Evolutionary conservation across 1,140 invertebrate species (phyloP).

Genomic region (Musca domestica): DNA sequence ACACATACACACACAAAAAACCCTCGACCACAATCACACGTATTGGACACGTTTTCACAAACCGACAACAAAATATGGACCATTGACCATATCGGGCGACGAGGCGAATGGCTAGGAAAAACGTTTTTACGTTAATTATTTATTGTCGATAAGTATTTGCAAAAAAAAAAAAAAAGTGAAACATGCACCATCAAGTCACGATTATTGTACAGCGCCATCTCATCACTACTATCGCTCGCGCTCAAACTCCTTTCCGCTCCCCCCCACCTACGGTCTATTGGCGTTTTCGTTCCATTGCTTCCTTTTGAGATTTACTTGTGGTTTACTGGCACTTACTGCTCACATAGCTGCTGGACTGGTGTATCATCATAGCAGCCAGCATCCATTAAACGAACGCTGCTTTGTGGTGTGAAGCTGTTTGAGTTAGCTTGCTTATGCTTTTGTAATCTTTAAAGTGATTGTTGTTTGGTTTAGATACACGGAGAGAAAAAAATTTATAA

Average conservation of each 20-base stretch:
- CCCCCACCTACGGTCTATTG: no score
- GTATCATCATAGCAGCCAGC: no score
- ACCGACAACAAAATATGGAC: no score
- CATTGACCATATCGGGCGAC: no score
- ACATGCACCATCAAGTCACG: conserved; percentile 17
- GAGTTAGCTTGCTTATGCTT: no score
- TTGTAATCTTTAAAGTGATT: conserved; percentile 11
- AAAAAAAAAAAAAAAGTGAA: not conserved
- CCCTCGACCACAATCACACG: not conserved
- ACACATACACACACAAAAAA: not conserved
- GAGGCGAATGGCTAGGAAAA: not conserved
- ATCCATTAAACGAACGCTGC: no score
- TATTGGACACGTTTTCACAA: not conserved
- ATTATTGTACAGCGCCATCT: conserved; percentile 14
- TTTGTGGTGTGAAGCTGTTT: no score
- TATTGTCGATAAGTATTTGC: conserved; percentile 15
- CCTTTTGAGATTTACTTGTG: no score
- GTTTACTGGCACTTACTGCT: no score
- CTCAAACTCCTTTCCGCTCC: not conserved
- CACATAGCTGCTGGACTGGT: no score
- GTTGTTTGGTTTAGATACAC: not conserved
- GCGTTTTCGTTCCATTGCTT: no score
- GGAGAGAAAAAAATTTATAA: not conserved
- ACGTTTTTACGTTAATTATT: conserved; percentile 11
- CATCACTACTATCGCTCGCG: conserved; percentile 2